phyloP scores from a whole-genome alignment of 2,888 invertebrate genomes.

The Thysanoteuthis rhombus region DNA sequence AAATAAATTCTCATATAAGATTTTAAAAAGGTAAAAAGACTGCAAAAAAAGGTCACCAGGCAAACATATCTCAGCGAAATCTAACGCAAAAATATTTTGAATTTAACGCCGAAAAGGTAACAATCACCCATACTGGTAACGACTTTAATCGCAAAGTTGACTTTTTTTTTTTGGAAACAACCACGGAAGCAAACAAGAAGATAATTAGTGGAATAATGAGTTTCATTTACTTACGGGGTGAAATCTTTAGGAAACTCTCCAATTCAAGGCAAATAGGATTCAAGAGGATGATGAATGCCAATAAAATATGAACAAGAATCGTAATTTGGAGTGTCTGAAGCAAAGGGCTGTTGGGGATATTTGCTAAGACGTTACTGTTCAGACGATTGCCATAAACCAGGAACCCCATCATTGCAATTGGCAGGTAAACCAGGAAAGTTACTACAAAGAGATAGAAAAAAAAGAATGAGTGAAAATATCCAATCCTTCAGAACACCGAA shows the following conservation, averaged over 20 bases:
- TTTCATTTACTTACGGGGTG: conserved; percentile 74
- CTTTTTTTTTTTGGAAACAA: too few species aligned
- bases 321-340: conserved; percentile 74
- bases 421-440: conserved; percentile 75
- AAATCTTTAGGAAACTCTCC: conserved; percentile 80
- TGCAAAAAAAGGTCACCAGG: too few species aligned
- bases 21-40: too few species aligned
- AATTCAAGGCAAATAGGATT: conserved; percentile 82
- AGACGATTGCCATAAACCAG: conserved; percentile 76
- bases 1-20: too few species aligned
- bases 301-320: conserved; percentile 76
- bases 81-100: too few species aligned
- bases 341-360: conserved; percentile 72
- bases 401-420: conserved; percentile 77
- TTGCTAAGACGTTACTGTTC: conserved; percentile 81
- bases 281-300: conserved; percentile 77
- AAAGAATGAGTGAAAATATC: not conserved
- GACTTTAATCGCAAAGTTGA: not conserved
- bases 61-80: too few species aligned
- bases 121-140: too few species aligned
- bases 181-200: too few species aligned
- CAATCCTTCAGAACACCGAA: too few species aligned
- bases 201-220: too few species aligned
- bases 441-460: conserved; percentile 43
- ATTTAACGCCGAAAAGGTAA: too few species aligned